Percentiles rank a stretch among this genome's conserved stretches.
Evolutionary conservation across 2,797 vertebrate genomes (phyloP).

Genomic region (Xerus rutilus): DNA sequence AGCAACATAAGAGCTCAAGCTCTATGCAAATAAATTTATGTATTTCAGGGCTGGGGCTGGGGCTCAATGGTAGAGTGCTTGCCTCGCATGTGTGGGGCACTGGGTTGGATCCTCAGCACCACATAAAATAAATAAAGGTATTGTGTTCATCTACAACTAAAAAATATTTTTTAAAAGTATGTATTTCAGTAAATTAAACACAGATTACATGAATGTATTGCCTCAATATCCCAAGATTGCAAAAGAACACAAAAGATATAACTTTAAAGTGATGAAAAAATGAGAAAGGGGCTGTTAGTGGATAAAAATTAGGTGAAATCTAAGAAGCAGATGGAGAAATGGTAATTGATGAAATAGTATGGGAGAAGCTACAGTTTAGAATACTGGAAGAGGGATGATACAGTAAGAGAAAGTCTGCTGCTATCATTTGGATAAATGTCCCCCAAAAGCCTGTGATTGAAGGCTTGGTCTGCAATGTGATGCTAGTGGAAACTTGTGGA

Average conservation of each 20-base stretch:
- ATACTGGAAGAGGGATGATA: neutral
- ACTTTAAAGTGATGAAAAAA: neutral
- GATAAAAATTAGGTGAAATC: slow-evolving; percentile 22
- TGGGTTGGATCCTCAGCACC: too few relatives aligned
- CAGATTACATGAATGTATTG: neutral
- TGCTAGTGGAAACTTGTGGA: neutral
- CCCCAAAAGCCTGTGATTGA: neutral
- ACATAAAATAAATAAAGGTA: too few relatives aligned
- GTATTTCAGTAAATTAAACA: slow-evolving; percentile 59
- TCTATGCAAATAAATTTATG: slow-evolving; percentile 46
- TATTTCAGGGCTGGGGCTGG: neutral
- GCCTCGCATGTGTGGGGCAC: too few relatives aligned
- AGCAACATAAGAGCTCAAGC: neutral
- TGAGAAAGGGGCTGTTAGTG: neutral
- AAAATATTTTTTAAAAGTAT: neutral
- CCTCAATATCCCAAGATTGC: neutral
- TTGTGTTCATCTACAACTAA: too few relatives aligned
- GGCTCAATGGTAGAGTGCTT: too few relatives aligned
- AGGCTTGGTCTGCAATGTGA: neutral
- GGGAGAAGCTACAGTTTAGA: neutral
- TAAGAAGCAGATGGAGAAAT: neutral
- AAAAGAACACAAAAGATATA: slow-evolving; percentile 51
- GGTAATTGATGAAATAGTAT: neutral
- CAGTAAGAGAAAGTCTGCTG: neutral
- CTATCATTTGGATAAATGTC: neutral